phyloP scores from a whole-genome alignment of 2,888 invertebrate genomes.

The Mythimna impura region DNA sequence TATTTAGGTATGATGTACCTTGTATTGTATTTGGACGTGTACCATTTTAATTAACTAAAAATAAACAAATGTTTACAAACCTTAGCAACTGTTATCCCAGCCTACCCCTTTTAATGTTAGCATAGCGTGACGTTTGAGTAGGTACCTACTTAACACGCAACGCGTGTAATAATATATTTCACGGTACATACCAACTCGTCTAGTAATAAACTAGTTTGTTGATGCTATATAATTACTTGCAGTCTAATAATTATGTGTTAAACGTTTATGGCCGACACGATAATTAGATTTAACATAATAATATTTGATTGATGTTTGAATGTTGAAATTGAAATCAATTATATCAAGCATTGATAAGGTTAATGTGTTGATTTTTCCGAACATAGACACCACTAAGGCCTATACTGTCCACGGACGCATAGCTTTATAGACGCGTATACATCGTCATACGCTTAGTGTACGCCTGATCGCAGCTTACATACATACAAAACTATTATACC shows the following conservation, averaged over 20 bases:
- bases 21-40: no score
- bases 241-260: slow-evolving; percentile 13
- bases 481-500: no score
- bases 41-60: no score
- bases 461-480: no score
- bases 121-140: slow-evolving; percentile 15
- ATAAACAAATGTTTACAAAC: background rate
- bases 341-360: background rate
- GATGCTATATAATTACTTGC: slow-evolving; percentile 21
- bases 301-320: slow-evolving; percentile 8
- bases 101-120: slow-evolving; percentile 16
- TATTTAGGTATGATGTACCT: no score
- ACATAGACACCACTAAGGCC: no score
- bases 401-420: no score
- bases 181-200: slow-evolving; percentile 2
- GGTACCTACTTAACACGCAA: slow-evolving; percentile 12
- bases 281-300: slow-evolving; percentile 17
- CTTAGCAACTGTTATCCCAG: background rate
- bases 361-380: background rate
- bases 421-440: no score
- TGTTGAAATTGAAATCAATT: no score
- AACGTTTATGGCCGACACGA: slow-evolving; percentile 7
- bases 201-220: slow-evolving; percentile 14
- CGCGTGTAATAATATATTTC: slow-evolving; percentile 30
- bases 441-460: no score